Conservation (phyloP, 1,140 invertebrate species). For the Drosophila murphyi region DNA sequence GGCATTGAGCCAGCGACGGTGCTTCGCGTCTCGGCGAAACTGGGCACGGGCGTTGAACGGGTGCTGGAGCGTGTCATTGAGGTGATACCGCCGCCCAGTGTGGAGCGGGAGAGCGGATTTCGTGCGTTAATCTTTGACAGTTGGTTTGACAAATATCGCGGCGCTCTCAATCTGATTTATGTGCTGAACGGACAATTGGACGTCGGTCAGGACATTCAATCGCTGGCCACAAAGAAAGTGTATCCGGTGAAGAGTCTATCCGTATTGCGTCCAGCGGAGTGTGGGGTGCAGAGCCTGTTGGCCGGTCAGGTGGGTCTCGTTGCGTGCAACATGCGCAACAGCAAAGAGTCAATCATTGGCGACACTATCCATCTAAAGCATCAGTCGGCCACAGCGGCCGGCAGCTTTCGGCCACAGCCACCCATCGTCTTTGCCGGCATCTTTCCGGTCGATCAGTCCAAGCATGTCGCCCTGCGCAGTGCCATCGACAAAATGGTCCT, state of each 20-base stretch:
- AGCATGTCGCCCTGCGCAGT: constrained; percentile 89
- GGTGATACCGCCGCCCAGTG: constrained; percentile 91
- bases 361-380: constrained; percentile 90
- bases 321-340: constrained; percentile 92
- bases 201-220: constrained; percentile 87
- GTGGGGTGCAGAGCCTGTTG: constrained; percentile 87
- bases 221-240: constrained; percentile 87
- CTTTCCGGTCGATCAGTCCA: constrained; percentile 95
- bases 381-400: constrained; percentile 85
- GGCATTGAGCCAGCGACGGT: constrained; percentile 90
- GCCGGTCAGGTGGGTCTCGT: constrained; percentile 89
- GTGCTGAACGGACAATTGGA: constrained; percentile 90
- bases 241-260: constrained; percentile 93
- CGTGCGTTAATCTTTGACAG: constrained; percentile 96
- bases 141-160: constrained; percentile 95
- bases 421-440: constrained; percentile 98
- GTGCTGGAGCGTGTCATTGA: constrained; percentile 92
- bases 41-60: constrained; percentile 91
- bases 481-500: constrained; percentile 96
- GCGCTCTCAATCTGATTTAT: constrained; percentile 92
- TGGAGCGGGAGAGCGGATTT: constrained; percentile 87
- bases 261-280: constrained; percentile 92
- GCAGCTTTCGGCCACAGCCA: constrained; percentile 89
- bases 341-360: constrained; percentile 92
- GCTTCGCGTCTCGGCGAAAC: constrained; percentile 94